phyloP scores from a whole-genome alignment of 92 coral and sea anemone genomes.

The Galaxea fascicularis region DNA sequence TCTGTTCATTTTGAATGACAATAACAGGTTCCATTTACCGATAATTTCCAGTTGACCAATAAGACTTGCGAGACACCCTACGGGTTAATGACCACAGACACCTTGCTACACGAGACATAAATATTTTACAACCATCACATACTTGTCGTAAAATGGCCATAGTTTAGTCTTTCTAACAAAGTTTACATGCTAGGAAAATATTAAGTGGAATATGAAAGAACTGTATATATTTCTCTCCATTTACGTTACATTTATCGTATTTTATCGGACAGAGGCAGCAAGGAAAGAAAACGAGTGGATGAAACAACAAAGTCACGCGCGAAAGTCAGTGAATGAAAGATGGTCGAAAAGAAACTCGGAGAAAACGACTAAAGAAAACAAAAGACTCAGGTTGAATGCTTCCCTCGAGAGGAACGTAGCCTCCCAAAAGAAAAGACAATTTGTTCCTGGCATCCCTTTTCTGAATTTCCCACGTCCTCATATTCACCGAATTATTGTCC shows the following conservation, averaged over 20 bases:
- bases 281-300: neutral
- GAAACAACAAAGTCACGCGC: neutral
- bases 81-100: conserved; percentile 13
- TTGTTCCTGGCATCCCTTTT: conserved; percentile 52
- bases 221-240: conserved; percentile 11
- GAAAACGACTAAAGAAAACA: neutral
- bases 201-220: conserved; percentile 31
- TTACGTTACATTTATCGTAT: neutral
- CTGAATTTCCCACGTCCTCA: conserved; percentile 68
- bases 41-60: conserved; percentile 26
- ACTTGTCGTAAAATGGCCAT: conserved; percentile 30
- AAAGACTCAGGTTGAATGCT: neutral
- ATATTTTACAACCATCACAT: conserved; percentile 30
- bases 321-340: neutral
- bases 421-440: conserved; percentile 61
- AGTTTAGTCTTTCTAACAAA: conserved; percentile 35
- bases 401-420: neutral
- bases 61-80: neutral
- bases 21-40: conserved; percentile 33
- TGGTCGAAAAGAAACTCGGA: neutral
- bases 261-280: conserved; percentile 3
- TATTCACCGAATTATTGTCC: conserved; percentile 87
- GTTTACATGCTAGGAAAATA: conserved; percentile 32
- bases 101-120: conserved; percentile 10
- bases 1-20: neutral